Base-by-base conservation (phyloP, 2,797 vertebrate species). In the Austrolebias charrua region DNA sequence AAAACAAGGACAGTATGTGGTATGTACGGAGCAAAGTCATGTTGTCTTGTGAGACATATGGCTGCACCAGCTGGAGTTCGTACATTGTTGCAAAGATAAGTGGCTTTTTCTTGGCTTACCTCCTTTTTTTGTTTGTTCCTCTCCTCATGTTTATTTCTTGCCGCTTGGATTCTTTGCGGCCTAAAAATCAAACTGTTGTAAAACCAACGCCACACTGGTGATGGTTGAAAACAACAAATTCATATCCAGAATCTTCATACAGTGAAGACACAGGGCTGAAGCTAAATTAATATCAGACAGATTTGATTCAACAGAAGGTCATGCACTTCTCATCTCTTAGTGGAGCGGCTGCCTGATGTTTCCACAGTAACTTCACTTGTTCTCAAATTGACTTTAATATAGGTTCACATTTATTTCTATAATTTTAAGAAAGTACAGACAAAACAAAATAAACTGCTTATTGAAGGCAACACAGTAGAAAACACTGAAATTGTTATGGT, bases 61-160 rank as follows among this genome's bases (percentile, higher is more conserved):
- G 71, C 53, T 7, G 60, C 70, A 71, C 75, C 85, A 84, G 85
- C 85, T 85, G 86, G 79, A 73, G 70, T 8, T 62, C 66, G 55
- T 57, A 55, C 73, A 76, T 66, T 33, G 73, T 51, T 47, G 60
- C 71, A 67, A 67, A 68, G 68, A 78, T 79, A 73, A 78, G 80
- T 78, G 70, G 49, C 55, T 78, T 79, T 56, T 64, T 62, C 57
- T 70, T 48, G 38, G 24, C 71, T 76, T 60, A 13, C 71, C 78
- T 76, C 62, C 75, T 75, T 72, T 68, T 56, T 28, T 70, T 63
- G 69, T 38, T 10, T 38, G n/a, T n/a, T n/a, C n/a, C n/a, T n/a
- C n/a, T n/a, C n/a, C 43, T 60, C 45, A 1, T 50, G 56, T 77
- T 71, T 60, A 56, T 69, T 73, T 77, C 45, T 55, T 68, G 60